These are phyloP conservation scores for Heterochromis multidens DNA, from an alignment of 2,113 vertebrate species.

Conservation along the genomic window DNA sequence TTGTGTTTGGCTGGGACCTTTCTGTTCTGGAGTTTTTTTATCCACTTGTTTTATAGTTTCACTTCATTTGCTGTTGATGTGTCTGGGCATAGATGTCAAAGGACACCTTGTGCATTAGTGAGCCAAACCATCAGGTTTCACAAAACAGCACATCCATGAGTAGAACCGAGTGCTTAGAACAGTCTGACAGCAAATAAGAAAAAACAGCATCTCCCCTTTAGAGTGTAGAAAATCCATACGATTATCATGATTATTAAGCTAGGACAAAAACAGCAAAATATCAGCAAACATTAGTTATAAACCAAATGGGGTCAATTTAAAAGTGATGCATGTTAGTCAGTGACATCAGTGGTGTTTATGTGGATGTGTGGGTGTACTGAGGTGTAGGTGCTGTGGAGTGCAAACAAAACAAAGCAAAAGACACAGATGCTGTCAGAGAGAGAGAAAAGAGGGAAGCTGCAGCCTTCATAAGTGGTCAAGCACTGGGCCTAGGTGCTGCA, in stretches of 20 bases:
- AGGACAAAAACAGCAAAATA: neutral
- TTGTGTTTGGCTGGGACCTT: neutral
- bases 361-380: neutral
- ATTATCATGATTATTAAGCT: neutral
- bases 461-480: neutral
- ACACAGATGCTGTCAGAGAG: neutral
- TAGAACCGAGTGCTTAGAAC: neutral
- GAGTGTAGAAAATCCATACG: neutral
- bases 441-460: neutral
- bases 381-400: neutral
- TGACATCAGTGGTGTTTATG: neutral
- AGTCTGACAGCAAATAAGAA: no score
- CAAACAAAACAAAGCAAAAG: neutral
- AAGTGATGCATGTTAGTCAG: neutral
- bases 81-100: fast-evolving
- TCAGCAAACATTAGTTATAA: neutral
- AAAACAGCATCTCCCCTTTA: no score
- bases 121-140: neutral
- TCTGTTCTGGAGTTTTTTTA: neutral
- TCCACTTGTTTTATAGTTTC: neutral
- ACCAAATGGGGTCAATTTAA: neutral
- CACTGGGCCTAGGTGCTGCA: neutral
- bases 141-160: fast-evolving
- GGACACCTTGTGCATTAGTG: neutral
- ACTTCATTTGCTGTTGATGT: neutral